Percentiles rank a stretch among this genome's conserved stretches.
These are phyloP conservation scores for Petrocephalus zakoni DNA, from an alignment of 2,113 vertebrate species.

Conservation along the genomic window DNA sequence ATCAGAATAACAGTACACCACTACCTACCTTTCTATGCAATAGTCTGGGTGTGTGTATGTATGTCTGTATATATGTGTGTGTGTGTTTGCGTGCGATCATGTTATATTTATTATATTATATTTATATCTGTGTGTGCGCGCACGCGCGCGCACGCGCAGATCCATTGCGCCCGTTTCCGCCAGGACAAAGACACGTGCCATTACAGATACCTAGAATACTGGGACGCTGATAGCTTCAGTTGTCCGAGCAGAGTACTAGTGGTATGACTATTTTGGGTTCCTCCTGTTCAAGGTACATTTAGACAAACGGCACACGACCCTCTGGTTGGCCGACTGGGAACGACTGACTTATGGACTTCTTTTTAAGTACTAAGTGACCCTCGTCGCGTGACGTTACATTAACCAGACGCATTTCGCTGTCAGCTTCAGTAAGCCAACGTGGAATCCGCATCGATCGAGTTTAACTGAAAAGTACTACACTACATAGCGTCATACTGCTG, in stretches of 20 bases:
- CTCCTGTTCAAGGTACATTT: constrained; percentile 26
- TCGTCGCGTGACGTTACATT: background rate
- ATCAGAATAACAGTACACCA: background rate
- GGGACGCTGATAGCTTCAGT: constrained; percentile 29
- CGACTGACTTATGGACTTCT: background rate
- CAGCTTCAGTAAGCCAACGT: background rate
- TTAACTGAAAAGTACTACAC: background rate
- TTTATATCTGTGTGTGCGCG: background rate
- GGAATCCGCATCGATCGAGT: background rate
- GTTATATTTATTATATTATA: too few relatives aligned
- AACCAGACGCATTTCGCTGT: background rate
- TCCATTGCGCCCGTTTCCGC: background rate
- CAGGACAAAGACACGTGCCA: constrained; percentile 3
- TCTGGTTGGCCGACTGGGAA: background rate
- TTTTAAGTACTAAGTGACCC: background rate
- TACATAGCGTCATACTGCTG: background rate
- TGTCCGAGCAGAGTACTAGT: constrained; percentile 16
- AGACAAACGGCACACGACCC: constrained; percentile 36
- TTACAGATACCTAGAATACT: constrained; percentile 1
- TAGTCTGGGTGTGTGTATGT: background rate
- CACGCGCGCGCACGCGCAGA: background rate
- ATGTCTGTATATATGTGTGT: background rate
- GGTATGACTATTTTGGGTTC: constrained; percentile 33
- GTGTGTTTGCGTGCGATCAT: too few relatives aligned
- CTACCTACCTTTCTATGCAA: background rate